Evolutionary conservation across 2,888 invertebrate species (phyloP), one percentile per base, ranked within the genome.

Genomic region (Aphidius colemani): DNA sequence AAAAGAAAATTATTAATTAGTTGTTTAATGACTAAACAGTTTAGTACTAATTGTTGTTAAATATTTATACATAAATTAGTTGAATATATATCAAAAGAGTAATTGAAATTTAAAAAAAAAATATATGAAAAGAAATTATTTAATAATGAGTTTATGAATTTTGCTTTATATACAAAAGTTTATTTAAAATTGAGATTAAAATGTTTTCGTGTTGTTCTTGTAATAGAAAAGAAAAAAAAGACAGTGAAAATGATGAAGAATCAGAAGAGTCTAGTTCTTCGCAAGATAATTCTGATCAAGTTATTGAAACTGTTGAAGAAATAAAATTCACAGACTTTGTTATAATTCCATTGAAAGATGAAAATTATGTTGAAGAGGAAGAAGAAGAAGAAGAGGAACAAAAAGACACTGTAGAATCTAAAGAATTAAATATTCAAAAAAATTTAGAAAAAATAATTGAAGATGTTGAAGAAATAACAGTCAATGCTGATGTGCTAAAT

Each of bases 121-220:
- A 41, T 45, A 48, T 50, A n/a, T 18, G 13, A 13, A 13, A 13
- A 50, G 40, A 40, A 13, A 57, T n/a, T n/a, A 39, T 53, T 57
- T 53, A 48, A 55, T 59, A 63, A 57, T 9, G 8, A 46, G 2
- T 18, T 18, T 18, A 18, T 18, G 13, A 18, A 18, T 18, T 18
- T 1, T 18, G 2, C 1, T 18, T 18, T 18, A 18, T 18, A 18
- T 18, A 18, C 2, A 18, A 18, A 18, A 18, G 13, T 18, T 18
- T 18, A 18, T 18, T 18, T 18, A 1, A 18, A 18, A 18, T 18
- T 2, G 1, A 18, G 13, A 18, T 18, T 2, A 55, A 66, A 45
- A 81, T 81, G 81, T 81, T 81, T 70, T 80, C 79, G 74, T 81
- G 81, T 65, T 81, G 81, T 66, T 74, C 76, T 40, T 77, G 80